A percentile compares a stretch with the other conserved stretches of the same genome.
Evolutionary conservation across 1,140 invertebrate species (phyloP).

Genomic region (Lordiphosa clarofinis): DNA sequence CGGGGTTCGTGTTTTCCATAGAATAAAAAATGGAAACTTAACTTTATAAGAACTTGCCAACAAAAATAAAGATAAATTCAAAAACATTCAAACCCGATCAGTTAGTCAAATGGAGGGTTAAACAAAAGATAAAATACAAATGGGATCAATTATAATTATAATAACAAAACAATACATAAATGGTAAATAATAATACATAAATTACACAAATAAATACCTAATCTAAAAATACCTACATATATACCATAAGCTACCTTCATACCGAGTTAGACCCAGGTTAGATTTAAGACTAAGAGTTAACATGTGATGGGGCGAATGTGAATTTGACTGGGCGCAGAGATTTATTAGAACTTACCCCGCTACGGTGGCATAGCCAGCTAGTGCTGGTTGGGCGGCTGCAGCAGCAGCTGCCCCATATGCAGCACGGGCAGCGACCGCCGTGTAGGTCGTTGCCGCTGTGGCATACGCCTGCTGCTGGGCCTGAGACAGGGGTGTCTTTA

Average conservation of each 20-base stretch:
- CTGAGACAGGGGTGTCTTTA: conserved; percentile 84
- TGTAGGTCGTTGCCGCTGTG: conserved; percentile 88
- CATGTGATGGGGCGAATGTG: neutral
- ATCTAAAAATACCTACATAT: neutral
- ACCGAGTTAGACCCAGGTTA: neutral
- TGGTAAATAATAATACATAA: conserved; percentile 7
- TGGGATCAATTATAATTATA: too few species aligned
- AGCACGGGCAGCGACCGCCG: conserved; percentile 90
- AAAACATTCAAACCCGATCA: too few species aligned
- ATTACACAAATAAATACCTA: neutral
- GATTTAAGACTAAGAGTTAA: neutral
- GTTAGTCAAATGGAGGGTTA: too few species aligned
- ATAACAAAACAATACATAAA: conserved; percentile 12
- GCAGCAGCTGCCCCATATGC: conserved; percentile 90
- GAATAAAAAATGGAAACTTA: too few species aligned
- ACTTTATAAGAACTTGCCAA: too few species aligned
- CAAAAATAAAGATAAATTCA: too few species aligned
- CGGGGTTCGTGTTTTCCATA: too few species aligned
- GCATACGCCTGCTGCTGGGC: conserved; percentile 84
- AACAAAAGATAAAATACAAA: neutral
- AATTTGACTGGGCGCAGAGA: neutral
- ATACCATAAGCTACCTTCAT: too few species aligned
- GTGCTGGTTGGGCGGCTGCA: conserved; percentile 87
- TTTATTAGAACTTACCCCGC: conserved; percentile 74
- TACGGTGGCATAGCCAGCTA: conserved; percentile 84